Conservation (phyloP, 2,797 vertebrate species). For the Ceryle rudis region DNA sequence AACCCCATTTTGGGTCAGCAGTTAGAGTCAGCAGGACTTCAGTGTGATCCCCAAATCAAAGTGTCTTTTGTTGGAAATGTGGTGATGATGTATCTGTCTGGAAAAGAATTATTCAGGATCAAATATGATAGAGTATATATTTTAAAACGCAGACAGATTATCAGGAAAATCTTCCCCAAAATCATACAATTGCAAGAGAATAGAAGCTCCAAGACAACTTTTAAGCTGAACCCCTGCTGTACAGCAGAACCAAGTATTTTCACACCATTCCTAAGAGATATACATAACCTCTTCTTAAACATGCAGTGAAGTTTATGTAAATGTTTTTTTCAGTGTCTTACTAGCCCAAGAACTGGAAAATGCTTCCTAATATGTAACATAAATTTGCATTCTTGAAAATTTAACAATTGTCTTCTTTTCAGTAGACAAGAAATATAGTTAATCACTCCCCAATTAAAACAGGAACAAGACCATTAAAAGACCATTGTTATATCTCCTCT, state of each 20-base stretch:
- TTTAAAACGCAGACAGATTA: neutral
- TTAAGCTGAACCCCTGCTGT: neutral
- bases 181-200: neutral
- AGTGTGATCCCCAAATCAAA: neutral
- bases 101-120: neutral
- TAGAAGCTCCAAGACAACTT: neutral
- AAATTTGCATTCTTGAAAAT: neutral
- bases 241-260: neutral
- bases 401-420: neutral
- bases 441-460: neutral
- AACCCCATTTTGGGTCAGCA: neutral
- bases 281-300: neutral
- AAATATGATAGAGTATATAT: neutral
- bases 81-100: neutral
- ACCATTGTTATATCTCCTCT: neutral
- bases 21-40: neutral
- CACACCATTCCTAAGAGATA: accelerated
- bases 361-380: neutral
- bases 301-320: neutral
- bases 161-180: neutral
- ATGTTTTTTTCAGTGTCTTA: neutral
- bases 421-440: neutral
- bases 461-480: neutral
- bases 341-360: neutral
- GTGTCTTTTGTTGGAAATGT: neutral